Evolutionary conservation across 2,113 vertebrate species (phyloP), one percentile per base, ranked within the genome.

Genomic region (Microcebus lehilahytsara): DNA sequence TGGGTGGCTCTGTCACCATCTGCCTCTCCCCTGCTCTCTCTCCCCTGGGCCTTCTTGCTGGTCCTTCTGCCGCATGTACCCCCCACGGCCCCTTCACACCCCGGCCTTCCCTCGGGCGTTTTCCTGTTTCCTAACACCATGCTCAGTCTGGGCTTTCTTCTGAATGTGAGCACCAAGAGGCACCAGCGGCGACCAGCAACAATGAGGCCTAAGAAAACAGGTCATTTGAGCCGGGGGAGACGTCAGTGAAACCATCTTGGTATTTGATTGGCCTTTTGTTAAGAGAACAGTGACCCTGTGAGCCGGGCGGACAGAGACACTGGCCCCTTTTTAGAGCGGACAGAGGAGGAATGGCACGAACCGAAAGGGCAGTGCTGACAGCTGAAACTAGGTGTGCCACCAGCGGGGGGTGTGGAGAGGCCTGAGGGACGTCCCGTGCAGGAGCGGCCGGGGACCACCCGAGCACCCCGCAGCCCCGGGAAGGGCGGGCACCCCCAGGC

Each of bases 141-240:
- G 40, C 64, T 66, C 69, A 7, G 19, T n/a, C 89, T 11, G 93
- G 49, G 58, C 78, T 94, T 93, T 89, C 91, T 79, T 81, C 89
- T 89, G 85, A 84, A 40, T 37, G 64, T 96, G 93, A 84, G 84
- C 96, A 72, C 89, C 83, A 53, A 88, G 92, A 91, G 93, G 89
- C 66, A 42, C 86, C n/a, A 30, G 64, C 1, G 0, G 72, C 81
- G 34, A 71, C 81, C 30, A 3, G 72, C 64, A 89, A 98, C 98
- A 98, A 98, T 97, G 97, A 85, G 60, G 95, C 93, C 95, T 98
- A 95, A 98, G 97, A 97, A 90, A 97, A 83, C 93, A 34, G 87
- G 97, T 96, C 93, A 98, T 95, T 72, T 20, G 97, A 98, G 98
- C 97, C 0, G 27, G 27, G 87, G 62, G 84, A 85, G 40, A 93